Evolutionary conservation across 2,797 vertebrate genomes (phyloP).

Genomic region (Smutsia gigantea): DNA sequence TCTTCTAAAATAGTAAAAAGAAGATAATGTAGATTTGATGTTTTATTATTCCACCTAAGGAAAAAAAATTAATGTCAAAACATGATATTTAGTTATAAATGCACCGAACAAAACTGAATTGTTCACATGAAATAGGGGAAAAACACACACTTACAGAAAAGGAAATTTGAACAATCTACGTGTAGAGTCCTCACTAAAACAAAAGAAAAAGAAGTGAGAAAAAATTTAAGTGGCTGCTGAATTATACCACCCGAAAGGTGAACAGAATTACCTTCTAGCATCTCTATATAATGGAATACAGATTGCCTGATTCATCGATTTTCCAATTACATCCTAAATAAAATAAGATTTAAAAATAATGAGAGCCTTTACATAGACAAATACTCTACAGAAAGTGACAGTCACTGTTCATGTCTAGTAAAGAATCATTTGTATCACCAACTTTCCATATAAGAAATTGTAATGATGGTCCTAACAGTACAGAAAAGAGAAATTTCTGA

Average conservation of each 20-base stretch:
- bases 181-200: constrained; percentile 90
- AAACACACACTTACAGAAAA: constrained; percentile 91
- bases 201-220: constrained; percentile 68
- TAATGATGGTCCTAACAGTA: neutral
- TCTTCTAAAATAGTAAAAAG: constrained; percentile 95
- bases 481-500: neutral
- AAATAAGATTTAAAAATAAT: constrained; percentile 68
- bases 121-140: neutral
- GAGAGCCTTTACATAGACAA: neutral
- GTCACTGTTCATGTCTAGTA: neutral
- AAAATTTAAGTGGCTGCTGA: constrained; percentile 40
- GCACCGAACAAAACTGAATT: neutral
- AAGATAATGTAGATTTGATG: constrained; percentile 93
- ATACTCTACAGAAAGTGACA: neutral
- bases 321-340: constrained; percentile 95
- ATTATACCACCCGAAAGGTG: constrained; percentile 42
- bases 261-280: constrained; percentile 89
- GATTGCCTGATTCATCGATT: constrained; percentile 92
- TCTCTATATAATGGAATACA: constrained; percentile 92
- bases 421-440: neutral
- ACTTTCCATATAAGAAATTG: neutral
- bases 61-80: constrained; percentile 51
- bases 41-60: constrained; percentile 97
- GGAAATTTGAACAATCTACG: constrained; percentile 94
- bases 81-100: neutral